Evolutionary conservation across 2,113 vertebrate genomes (phyloP).

Genomic region (Indicator maculatus): DNA sequence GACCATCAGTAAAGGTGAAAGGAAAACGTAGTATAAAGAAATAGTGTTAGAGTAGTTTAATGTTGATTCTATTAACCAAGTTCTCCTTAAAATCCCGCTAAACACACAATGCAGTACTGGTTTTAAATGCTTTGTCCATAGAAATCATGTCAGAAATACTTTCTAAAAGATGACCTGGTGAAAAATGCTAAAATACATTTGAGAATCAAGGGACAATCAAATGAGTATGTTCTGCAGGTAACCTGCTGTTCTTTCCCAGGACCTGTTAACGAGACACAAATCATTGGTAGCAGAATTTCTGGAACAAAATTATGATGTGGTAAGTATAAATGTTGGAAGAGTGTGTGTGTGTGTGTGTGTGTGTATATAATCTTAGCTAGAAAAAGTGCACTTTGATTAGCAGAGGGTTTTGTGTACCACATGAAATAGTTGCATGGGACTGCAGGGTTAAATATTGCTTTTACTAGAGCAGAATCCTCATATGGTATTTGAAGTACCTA

Average conservation of each 20-base stretch:
- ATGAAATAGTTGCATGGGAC: not conserved
- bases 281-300: constrained; percentile 91
- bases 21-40: not conserved
- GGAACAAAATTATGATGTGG: constrained; percentile 91
- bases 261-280: constrained; percentile 96
- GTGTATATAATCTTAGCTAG: too few relatives aligned
- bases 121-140: not conserved
- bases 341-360: too few relatives aligned
- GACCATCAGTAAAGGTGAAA: not conserved
- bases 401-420: not conserved
- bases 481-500: not conserved
- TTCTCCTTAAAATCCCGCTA: not conserved
- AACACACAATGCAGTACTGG: not conserved
- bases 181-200: not conserved
- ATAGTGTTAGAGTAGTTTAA: not conserved
- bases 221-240: not conserved
- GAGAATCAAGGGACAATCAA: not conserved
- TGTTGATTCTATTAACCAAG: not conserved
- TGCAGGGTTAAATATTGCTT: not conserved
- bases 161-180: not conserved
- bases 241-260: constrained; percentile 77
- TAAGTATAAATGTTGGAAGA: constrained; percentile 75
- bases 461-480: not conserved
- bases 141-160: not conserved
- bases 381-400: too few relatives aligned